Conservation (phyloP, 2,113 vertebrate genomes). For the Loxodonta africana region DNA sequence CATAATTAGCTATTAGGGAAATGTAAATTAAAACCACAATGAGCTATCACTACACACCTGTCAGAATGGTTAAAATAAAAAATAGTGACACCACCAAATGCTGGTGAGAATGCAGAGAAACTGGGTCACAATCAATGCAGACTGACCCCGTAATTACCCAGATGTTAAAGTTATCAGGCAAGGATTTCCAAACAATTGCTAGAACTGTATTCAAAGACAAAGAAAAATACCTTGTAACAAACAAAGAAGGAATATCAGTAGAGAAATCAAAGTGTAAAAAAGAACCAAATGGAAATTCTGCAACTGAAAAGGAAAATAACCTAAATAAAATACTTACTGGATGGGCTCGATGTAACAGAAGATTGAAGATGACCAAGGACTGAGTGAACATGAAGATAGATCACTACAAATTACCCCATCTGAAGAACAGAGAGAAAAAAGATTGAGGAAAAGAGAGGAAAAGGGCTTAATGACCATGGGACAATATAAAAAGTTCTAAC, state of each 20-base stretch:
- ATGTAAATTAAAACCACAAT: conserved; percentile 4
- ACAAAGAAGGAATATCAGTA: not conserved
- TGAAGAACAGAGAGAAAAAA: not conserved
- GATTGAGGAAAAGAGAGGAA: not conserved
- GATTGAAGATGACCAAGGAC: not conserved
- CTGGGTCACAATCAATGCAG: not conserved
- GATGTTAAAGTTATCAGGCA: conserved; percentile 38
- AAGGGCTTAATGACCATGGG: not conserved
- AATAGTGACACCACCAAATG: not conserved
- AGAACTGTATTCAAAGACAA: not conserved
- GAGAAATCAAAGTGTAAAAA: not conserved
- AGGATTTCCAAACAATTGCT: not conserved
- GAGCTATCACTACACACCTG: not conserved
- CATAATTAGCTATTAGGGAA: not conserved
- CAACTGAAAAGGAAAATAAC: conserved; percentile 48
- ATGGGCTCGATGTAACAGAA: not conserved
- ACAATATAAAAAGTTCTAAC: not conserved
- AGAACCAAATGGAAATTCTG: conserved; percentile 27
- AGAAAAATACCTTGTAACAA: conserved; percentile 40
- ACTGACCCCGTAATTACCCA: not conserved
- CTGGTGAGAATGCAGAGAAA: not conserved
- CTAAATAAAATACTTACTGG: conserved; percentile 5
- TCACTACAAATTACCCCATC: not conserved
- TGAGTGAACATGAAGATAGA: conserved; percentile 15
- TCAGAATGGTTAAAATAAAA: not conserved